Evolutionary conservation across 2,113 vertebrate species (phyloP).

Genomic region (Diadophis punctatus): DNA sequence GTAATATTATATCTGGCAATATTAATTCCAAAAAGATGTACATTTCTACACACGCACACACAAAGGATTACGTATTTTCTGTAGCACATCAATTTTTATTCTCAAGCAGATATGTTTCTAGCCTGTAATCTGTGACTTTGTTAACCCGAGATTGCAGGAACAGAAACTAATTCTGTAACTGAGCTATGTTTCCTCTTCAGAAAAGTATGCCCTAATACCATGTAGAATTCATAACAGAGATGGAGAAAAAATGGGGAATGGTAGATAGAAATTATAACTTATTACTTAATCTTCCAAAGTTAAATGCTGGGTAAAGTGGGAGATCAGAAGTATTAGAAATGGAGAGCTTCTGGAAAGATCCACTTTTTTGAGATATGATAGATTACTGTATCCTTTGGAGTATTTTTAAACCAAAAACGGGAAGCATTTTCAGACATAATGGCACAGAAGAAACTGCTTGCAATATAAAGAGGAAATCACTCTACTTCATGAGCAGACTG

Average conservation of each 20-base stretch:
- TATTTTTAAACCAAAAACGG: not conserved
- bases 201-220: not conserved
- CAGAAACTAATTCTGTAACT: not conserved
- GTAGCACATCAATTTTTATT: not conserved
- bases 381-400: not conserved
- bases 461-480: not conserved
- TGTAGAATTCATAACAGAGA: not conserved
- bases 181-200: not conserved
- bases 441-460: not conserved
- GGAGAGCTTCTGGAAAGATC: not conserved
- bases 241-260: not conserved
- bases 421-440: not conserved
- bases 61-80: too few relatives aligned
- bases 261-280: not conserved
- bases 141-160: not conserved
- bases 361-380: not conserved
- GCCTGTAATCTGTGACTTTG: not conserved
- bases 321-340: not conserved
- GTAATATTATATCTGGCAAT: not conserved
- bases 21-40: not conserved
- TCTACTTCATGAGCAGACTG: not conserved
- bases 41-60: not conserved
- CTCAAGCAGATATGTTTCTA: not conserved
- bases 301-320: not conserved
- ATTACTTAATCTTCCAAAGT: not conserved